A percentile compares a stretch with the other conserved stretches of the same genome.
These are phyloP conservation scores for Corythaeola cristata DNA, from an alignment of 2,113 vertebrate genomes.

Conservation along the genomic window DNA sequence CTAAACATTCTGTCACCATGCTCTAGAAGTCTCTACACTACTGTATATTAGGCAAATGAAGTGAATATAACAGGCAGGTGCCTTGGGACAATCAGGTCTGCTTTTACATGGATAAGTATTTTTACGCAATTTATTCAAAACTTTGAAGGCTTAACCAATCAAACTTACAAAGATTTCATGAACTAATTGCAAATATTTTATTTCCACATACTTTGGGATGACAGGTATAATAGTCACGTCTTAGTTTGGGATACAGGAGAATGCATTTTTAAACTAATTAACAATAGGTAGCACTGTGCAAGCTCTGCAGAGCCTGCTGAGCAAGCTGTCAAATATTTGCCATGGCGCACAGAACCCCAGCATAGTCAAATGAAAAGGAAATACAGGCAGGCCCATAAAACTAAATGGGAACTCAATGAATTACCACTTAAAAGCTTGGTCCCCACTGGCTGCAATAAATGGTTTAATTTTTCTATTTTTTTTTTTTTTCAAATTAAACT, in stretches of 20 bases:
- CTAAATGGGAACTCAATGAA: conserved; percentile 29
- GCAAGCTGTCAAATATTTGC: conserved; percentile 67
- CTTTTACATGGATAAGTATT: conserved; percentile 8
- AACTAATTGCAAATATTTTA: conserved; percentile 71
- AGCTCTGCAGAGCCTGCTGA: conserved; percentile 58
- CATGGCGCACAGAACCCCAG: conserved; percentile 44
- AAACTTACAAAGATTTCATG: conserved; percentile 54
- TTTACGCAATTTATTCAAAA: conserved; percentile 58
- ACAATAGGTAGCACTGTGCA: conserved; percentile 50
- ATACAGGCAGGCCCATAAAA: conserved; percentile 63
- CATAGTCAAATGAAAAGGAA: conserved; percentile 65
- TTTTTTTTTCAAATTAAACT: neutral
- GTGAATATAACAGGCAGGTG: neutral
- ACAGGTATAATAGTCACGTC: conserved; percentile 63
- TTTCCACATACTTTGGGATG: conserved; percentile 57
- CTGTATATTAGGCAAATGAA: neutral
- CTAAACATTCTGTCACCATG: neutral
- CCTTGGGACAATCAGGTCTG: neutral
- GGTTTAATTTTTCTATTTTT: neutral
- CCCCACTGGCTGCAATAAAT: neutral
- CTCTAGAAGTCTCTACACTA: neutral
- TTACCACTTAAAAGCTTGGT: neutral
- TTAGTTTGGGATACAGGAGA: conserved; percentile 57
- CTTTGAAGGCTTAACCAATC: conserved; percentile 39
- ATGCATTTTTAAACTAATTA: conserved; percentile 70